Evolutionary conservation across 2,888 invertebrate genomes (phyloP).

Genomic region (Torymus aiolomorphi): DNA sequence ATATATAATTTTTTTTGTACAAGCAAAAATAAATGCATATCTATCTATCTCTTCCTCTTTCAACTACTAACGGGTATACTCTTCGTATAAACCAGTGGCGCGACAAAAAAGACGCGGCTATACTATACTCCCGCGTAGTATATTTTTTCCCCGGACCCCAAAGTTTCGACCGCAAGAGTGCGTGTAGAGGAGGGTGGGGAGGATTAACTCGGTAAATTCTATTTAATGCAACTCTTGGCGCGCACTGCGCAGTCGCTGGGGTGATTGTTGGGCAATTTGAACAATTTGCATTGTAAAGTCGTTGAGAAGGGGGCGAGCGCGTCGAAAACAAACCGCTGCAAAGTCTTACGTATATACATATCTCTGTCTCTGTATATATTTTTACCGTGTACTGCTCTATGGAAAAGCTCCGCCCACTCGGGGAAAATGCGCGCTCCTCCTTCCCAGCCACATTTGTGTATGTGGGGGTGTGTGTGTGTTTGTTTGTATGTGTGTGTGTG

Average conservation of each 20-base stretch:
- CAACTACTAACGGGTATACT: too few relatives aligned
- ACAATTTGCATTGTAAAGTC: conserved; percentile 58
- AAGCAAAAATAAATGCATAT: too few relatives aligned
- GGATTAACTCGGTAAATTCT: conserved; percentile 51
- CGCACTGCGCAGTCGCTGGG: conserved; percentile 31
- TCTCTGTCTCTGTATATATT: conserved; percentile 30
- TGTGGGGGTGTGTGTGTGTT: too few relatives aligned
- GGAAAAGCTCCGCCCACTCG: conserved; percentile 14
- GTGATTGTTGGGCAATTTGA: conserved; percentile 57
- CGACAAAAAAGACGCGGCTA: too few relatives aligned
- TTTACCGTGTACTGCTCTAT: conserved; percentile 14
- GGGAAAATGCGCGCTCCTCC: not conserved
- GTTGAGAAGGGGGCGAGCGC: conserved; percentile 24
- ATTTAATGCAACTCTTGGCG: conserved; percentile 52
- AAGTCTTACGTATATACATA: not conserved
- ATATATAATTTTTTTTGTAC: too few relatives aligned
- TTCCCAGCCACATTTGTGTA: not conserved
- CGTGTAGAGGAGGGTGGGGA: conserved; percentile 2
- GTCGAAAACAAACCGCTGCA: conserved; percentile 12
- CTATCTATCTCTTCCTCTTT: too few relatives aligned
- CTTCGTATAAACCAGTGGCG: too few relatives aligned
- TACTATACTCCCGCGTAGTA: not conserved
- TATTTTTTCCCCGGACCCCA: conserved; percentile 9
- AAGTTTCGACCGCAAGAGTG: conserved; percentile 23
- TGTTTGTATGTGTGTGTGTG: too few relatives aligned